Evolutionary conservation across 2,888 invertebrate genomes (phyloP).

Genomic region (Busseola fusca): DNA sequence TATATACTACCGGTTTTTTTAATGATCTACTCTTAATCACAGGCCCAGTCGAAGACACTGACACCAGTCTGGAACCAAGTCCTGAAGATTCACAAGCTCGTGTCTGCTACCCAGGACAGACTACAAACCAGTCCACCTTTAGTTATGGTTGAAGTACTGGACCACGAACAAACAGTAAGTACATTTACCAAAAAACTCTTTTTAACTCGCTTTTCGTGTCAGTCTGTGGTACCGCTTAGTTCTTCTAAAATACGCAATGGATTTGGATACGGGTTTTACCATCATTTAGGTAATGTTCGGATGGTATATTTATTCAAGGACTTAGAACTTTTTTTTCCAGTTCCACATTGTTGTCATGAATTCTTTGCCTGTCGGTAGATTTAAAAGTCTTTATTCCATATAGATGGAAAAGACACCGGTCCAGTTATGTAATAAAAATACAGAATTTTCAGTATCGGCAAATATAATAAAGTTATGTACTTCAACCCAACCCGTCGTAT

Average conservation of each 20-base stretch:
- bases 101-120: slow-evolving; percentile 69
- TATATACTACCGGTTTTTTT: too few species aligned
- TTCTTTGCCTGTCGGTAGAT: neutral
- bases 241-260: neutral
- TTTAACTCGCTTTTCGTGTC: neutral
- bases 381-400: neutral
- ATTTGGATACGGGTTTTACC: neutral
- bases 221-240: neutral
- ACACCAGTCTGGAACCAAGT: slow-evolving; percentile 79
- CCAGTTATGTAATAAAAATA: too few species aligned
- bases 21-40: slow-evolving; percentile 16
- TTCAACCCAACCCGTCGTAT: too few species aligned
- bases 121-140: slow-evolving; percentile 76
- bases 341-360: neutral
- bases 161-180: slow-evolving; percentile 73
- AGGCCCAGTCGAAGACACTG: slow-evolving; percentile 67
- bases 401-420: neutral
- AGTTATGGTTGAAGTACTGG: slow-evolving; percentile 82
- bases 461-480: too few species aligned
- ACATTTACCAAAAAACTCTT: neutral
- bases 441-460: too few species aligned
- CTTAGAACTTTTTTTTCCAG: too few species aligned
- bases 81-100: slow-evolving; percentile 70
- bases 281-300: neutral
- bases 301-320: too few species aligned